Evolutionary conservation across 2,888 invertebrate genomes (phyloP).

Genomic region (Rambutsinella grinnellia): DNA sequence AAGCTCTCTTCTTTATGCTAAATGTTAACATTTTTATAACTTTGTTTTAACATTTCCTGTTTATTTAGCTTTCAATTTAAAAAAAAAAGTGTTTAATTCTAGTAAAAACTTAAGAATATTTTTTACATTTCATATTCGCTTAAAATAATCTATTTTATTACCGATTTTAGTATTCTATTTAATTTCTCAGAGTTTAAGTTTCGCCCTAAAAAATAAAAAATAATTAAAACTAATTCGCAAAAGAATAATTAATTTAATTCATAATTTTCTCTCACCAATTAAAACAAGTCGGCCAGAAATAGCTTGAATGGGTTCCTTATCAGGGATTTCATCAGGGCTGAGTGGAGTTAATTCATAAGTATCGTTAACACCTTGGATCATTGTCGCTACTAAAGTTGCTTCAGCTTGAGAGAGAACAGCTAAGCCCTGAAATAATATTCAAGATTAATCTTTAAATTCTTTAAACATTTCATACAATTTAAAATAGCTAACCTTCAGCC

Average conservation of each 20-base stretch:
- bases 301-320: neutral
- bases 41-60: no score
- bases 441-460: no score
- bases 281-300: slow-evolving; percentile 44
- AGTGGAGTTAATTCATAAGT: slow-evolving; percentile 61
- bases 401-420: slow-evolving; percentile 19
- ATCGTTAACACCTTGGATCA: slow-evolving; percentile 66
- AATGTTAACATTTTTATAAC: no score
- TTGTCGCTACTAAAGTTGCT: slow-evolving; percentile 27
- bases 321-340: slow-evolving; percentile 18
- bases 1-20: no score
- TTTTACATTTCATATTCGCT: no score
- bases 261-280: slow-evolving; percentile 33
- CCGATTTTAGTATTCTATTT: slow-evolving; percentile 20
- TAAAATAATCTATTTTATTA: slow-evolving; percentile 1
- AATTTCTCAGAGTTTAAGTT: slow-evolving; percentile 45
- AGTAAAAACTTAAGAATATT: no score
- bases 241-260: neutral
- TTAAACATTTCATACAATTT: slow-evolving; percentile 9
- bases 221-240: neutral
- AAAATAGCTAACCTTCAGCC: slow-evolving; percentile 44
- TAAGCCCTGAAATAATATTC: no score
- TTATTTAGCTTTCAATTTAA: no score
- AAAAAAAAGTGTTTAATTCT: no score
- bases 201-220: slow-evolving; percentile 43